These are phyloP conservation scores for Melanotaenia maccullochi DNA, from an alignment of 2,797 vertebrate genomes.

Conservation along the genomic window DNA sequence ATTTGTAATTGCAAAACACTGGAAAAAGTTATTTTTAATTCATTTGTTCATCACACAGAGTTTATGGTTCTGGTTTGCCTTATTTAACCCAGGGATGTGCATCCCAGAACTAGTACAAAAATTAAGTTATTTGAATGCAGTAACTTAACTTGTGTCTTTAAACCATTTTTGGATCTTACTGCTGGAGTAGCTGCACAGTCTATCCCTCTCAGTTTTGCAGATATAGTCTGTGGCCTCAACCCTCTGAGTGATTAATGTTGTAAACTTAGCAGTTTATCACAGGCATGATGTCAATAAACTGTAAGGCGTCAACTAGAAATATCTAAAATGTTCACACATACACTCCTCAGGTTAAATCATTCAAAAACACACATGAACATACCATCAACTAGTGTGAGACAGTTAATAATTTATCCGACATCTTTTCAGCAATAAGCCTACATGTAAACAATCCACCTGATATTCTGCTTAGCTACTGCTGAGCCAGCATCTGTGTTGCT, in stretches of 20 bases:
- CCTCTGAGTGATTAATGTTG: constrained; percentile 10
- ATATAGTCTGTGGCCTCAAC: background rate
- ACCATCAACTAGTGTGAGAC: constrained; percentile 7
- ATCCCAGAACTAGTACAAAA: background rate
- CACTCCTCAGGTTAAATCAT: background rate
- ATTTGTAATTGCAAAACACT: background rate
- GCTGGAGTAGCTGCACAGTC: background rate
- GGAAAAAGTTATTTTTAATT: background rate
- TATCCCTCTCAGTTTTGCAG: background rate
- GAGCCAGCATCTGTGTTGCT: constrained; percentile 48
- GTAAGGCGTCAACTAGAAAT: background rate
- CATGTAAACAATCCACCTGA: constrained; percentile 31
- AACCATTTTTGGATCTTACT: background rate
- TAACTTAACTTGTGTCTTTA: background rate
- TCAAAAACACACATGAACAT: constrained; percentile 1
- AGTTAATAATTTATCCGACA: constrained; percentile 39
- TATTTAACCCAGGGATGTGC: background rate
- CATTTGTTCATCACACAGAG: background rate
- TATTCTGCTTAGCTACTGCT: constrained; percentile 51
- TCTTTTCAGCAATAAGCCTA: constrained; percentile 15
- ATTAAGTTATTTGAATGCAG: background rate
- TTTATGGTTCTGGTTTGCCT: background rate
- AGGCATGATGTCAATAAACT: constrained; percentile 17
- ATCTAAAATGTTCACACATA: constrained; percentile 9
- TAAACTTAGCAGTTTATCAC: constrained; percentile 13